Percentiles rank a stretch among this genome's conserved stretches.
Evolutionary conservation across 2,113 vertebrate species (phyloP).

Genomic region (Cromileptes altivelis): DNA sequence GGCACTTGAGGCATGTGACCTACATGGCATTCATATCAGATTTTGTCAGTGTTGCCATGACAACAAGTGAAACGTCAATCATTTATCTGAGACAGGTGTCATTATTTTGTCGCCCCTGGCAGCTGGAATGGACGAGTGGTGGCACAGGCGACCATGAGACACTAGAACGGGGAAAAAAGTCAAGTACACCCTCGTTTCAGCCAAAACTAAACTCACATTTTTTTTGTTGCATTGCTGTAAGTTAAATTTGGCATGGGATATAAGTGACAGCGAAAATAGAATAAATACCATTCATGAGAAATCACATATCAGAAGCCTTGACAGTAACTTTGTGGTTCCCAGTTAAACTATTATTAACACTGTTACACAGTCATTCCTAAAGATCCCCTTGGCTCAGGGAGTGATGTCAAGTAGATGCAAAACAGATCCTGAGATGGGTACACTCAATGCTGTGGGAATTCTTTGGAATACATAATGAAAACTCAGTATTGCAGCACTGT

Average conservation of each 20-base stretch:
- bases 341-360: conserved; percentile 7
- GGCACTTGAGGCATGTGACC: conserved; percentile 14
- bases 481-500: conserved; percentile 54
- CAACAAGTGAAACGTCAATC: conserved; percentile 11
- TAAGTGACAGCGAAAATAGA: not conserved
- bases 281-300: not conserved
- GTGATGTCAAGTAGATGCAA: conserved; percentile 44
- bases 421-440: conserved; percentile 32
- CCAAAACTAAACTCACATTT: not conserved
- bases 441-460: conserved; percentile 51
- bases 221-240: not conserved
- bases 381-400: conserved; percentile 11
- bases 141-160: not conserved
- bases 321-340: not conserved
- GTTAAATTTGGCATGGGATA: not conserved
- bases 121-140: not conserved
- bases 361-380: not conserved
- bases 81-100: conserved; percentile 36
- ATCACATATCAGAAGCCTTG: not conserved
- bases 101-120: conserved; percentile 38
- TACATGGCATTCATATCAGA: conserved; percentile 6
- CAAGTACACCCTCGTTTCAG: not conserved
- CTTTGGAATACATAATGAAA: conserved; percentile 59
- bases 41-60: conserved; percentile 22
- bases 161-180: not conserved